phyloP scores from a whole-genome alignment of 2,888 invertebrate species.

The Yponomeuta cagnagella region DNA sequence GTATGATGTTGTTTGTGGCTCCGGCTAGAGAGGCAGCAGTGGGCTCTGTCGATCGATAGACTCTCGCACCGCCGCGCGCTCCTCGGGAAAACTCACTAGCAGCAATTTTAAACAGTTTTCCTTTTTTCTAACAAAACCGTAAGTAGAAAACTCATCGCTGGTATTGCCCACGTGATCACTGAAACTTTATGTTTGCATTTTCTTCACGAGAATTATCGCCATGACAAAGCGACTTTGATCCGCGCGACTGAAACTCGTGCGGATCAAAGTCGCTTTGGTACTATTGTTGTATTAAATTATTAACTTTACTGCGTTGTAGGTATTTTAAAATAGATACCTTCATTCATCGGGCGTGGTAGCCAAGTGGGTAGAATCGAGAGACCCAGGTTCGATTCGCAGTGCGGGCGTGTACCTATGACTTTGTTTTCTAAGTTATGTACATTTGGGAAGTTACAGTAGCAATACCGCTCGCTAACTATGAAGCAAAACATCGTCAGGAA shows the following conservation, averaged over 20 bases:
- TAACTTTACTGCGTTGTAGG: neutral
- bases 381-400: too few relatives aligned
- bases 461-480: too few relatives aligned
- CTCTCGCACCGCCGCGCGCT: conserved; percentile 30
- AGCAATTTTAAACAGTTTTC: conserved; percentile 51
- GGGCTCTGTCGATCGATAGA: conserved; percentile 59
- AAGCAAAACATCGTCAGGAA: too few relatives aligned
- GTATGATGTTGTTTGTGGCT: conserved; percentile 26
- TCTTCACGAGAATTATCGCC: neutral
- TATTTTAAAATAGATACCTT: neutral
- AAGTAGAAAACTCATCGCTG: conserved; percentile 27
- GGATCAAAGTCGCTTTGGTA: neutral
- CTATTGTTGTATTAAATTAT: neutral
- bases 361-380: too few relatives aligned
- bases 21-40: conserved; percentile 46
- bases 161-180: neutral
- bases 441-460: too few relatives aligned
- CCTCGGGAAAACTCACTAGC: conserved; percentile 51
- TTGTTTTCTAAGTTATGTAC: too few relatives aligned
- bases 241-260: neutral
- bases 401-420: too few relatives aligned
- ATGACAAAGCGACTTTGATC: neutral
- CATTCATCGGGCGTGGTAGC: neutral
- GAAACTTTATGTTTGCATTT: neutral
- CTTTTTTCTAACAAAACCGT: conserved; percentile 24